Conservation (phyloP, 1,140 invertebrate species). For the Drosophila ohnishii region DNA sequence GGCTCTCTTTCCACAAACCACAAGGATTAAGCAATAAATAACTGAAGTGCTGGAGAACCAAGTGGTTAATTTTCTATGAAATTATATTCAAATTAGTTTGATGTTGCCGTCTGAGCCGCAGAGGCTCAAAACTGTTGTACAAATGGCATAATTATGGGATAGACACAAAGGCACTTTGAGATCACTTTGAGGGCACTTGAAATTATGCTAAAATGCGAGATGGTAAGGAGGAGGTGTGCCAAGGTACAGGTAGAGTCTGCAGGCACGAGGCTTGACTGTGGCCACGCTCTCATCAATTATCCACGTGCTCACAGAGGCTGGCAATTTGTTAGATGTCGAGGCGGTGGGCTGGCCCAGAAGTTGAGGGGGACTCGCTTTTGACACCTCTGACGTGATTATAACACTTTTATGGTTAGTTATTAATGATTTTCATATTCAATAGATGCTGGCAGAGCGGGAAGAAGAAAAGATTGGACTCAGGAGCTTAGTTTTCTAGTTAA, state of each 20-base stretch:
- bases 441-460: constrained; percentile 1
- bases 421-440: constrained; percentile 66
- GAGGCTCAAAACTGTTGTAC: constrained; percentile 46
- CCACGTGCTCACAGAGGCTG: constrained; percentile 67
- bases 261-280: constrained; percentile 45
- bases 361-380: constrained; percentile 49
- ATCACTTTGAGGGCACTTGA: constrained; percentile 65
- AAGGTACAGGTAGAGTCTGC: constrained; percentile 8
- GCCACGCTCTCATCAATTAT: constrained; percentile 69
- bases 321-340: constrained; percentile 73
- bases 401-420: constrained; percentile 74
- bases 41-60: constrained; percentile 20
- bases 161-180: constrained; percentile 53
- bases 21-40: constrained; percentile 80
- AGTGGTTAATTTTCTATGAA: constrained; percentile 66
- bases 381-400: constrained; percentile 79
- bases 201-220: constrained; percentile 70
- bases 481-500: neutral
- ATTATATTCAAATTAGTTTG: constrained; percentile 82
- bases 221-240: constrained; percentile 40
- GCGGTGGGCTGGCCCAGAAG: constrained; percentile 13
- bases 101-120: constrained; percentile 47
- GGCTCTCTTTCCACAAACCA: constrained; percentile 30
- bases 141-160: constrained; percentile 72
- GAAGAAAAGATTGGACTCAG: neutral